Conservation (phyloP, 1,140 invertebrate species). For the Neodiprion lecontei region DNA sequence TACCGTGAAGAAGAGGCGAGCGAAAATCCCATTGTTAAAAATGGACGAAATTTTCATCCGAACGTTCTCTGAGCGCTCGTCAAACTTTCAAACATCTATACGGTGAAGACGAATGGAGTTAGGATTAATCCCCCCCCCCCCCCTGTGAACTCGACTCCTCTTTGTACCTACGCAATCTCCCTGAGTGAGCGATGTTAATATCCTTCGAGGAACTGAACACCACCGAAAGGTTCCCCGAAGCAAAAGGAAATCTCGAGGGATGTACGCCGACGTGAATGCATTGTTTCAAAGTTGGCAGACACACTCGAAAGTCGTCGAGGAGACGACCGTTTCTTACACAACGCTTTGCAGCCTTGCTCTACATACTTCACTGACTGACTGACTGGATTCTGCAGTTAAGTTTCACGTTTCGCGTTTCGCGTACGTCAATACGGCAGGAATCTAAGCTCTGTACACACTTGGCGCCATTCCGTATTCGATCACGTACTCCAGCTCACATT, state of each 20-base stretch:
- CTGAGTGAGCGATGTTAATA: background rate
- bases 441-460: conserved; percentile 4
- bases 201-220: background rate
- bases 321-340: background rate
- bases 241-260: conserved; percentile 4
- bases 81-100: background rate
- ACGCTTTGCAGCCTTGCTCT: background rate
- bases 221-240: background rate
- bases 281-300: conserved; percentile 5
- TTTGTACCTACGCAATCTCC: conserved; percentile 1
- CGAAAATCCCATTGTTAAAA: background rate
- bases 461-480: background rate
- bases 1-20: background rate
- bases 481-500: background rate
- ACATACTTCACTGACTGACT: background rate
- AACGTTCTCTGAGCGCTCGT: background rate
- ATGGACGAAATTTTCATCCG: conserved; percentile 1
- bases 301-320: conserved; percentile 1
- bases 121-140: background rate
- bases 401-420: background rate
- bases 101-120: background rate
- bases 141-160: background rate
- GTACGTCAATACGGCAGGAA: background rate
- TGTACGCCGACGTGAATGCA: background rate
- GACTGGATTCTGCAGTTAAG: background rate